phyloP scores from a whole-genome alignment of 1,140 invertebrate species.

The Eubasilissa regina region DNA sequence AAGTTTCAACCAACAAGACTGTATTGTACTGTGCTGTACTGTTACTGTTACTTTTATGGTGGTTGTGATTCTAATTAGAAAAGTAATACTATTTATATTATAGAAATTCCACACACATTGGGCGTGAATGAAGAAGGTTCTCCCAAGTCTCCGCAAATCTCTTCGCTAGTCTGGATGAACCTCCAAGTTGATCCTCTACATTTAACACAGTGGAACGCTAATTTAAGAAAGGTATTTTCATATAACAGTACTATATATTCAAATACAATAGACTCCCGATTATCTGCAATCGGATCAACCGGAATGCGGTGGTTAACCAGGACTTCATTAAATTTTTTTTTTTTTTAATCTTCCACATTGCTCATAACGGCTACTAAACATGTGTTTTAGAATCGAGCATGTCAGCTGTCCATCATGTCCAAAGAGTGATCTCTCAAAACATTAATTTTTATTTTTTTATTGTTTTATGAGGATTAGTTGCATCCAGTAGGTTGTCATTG shows the following conservation, averaged over 20 bases:
- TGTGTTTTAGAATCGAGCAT: too few relatives aligned
- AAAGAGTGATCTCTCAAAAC: too few relatives aligned
- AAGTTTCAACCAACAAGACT: too few relatives aligned
- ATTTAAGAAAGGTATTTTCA: slow-evolving; percentile 74
- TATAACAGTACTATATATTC: not conserved
- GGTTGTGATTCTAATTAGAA: not conserved
- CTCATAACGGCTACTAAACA: too few relatives aligned
- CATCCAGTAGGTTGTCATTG: too few relatives aligned
- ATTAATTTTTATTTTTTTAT: too few relatives aligned
- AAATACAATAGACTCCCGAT: too few relatives aligned
- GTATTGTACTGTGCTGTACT: too few relatives aligned
- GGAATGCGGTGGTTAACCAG: not conserved
- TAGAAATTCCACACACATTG: slow-evolving; percentile 65
- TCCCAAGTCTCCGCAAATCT: slow-evolving; percentile 66
- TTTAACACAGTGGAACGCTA: slow-evolving; percentile 79
- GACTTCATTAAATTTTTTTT: not conserved
- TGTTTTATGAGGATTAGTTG: too few relatives aligned
- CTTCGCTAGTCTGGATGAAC: slow-evolving; percentile 74
- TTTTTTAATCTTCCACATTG: not conserved
- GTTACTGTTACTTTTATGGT: too few relatives aligned
- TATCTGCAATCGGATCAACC: not conserved
- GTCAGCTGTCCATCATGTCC: too few relatives aligned
- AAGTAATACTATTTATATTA: slow-evolving; percentile 47
- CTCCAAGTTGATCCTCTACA: slow-evolving; percentile 75
- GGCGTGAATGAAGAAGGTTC: slow-evolving; percentile 71